A percentile compares a stretch with the other conserved stretches of the same genome.
Conservation (phyloP, 1,140 invertebrate species). For the Habropoda laboriosa region DNA sequence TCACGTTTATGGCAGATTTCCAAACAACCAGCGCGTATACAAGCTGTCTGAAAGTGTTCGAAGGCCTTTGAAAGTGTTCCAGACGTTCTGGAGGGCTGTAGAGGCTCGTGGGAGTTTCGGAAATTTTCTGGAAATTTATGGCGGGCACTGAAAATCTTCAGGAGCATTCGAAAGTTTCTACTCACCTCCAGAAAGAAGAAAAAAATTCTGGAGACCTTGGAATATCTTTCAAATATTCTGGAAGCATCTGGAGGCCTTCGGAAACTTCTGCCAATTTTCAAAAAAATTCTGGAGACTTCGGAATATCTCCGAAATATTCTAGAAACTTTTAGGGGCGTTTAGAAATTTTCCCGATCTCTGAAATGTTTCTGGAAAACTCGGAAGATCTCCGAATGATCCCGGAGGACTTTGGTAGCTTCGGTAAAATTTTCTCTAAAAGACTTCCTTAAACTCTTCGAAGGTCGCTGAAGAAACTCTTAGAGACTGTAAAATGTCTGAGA, state of each 20-base stretch:
- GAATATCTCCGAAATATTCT: rapidly evolving
- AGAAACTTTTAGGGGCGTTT: rapidly evolving
- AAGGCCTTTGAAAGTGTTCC: background rate
- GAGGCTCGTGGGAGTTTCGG: background rate
- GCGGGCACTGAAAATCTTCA: rapidly evolving
- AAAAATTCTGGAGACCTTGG: rapidly evolving
- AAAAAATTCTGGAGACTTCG: background rate
- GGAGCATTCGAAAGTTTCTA: background rate
- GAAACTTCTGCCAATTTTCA: rapidly evolving
- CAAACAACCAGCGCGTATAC: constrained; percentile 1
- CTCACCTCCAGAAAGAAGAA: too few relatives aligned
- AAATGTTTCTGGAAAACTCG: too few relatives aligned
- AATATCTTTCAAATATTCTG: too few relatives aligned
- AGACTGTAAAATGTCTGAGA: background rate
- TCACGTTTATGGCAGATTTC: constrained; percentile 13
- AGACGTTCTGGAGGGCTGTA: background rate
- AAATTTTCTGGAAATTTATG: too few relatives aligned
- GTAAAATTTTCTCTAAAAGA: too few relatives aligned
- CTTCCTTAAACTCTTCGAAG: too few relatives aligned
- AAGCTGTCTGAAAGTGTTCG: background rate
- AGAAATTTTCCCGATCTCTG: too few relatives aligned
- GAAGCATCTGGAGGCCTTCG: rapidly evolving
- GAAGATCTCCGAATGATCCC: too few relatives aligned
- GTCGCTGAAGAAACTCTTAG: background rate
- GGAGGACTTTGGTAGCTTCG: too few relatives aligned